Evolutionary conservation across 2,888 invertebrate genomes (phyloP).

Genomic region (Agriopis aurantiaria): DNA sequence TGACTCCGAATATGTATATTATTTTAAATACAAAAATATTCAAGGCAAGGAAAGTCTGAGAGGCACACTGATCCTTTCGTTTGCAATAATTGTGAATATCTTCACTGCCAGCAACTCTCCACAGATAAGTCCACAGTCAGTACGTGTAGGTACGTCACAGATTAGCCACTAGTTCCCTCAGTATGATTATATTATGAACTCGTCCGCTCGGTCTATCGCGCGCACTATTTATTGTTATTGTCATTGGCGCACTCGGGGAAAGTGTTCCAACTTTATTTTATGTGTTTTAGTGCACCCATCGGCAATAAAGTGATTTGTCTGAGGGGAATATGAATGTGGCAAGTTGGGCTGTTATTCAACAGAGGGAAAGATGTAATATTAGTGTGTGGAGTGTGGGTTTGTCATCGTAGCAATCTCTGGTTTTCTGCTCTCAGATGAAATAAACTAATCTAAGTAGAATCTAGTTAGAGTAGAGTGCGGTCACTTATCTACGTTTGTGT

Average conservation of each 20-base stretch:
- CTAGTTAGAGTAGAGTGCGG: too few relatives aligned
- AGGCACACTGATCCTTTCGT: too few relatives aligned
- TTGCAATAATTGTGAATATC: too few relatives aligned
- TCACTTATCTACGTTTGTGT: too few relatives aligned
- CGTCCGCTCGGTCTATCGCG: slow-evolving; percentile 38
- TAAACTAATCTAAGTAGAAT: too few relatives aligned
- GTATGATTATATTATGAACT: slow-evolving; percentile 43
- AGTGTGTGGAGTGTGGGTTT: background rate
- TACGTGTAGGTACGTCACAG: background rate
- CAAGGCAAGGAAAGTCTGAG: too few relatives aligned
- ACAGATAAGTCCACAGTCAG: too few relatives aligned
- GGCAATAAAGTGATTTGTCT: slow-evolving; percentile 76
- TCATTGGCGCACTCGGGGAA: slow-evolving; percentile 68
- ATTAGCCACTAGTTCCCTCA: background rate
- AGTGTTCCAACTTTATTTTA: slow-evolving; percentile 65
- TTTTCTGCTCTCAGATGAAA: background rate
- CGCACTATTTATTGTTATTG: slow-evolving; percentile 78
- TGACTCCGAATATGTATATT: too few relatives aligned
- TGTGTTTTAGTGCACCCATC: slow-evolving; percentile 70
- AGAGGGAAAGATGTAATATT: slow-evolving; percentile 6
- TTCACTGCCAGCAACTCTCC: too few relatives aligned
- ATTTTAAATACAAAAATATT: too few relatives aligned
- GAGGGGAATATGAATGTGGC: slow-evolving; percentile 50
- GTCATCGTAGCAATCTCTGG: background rate
- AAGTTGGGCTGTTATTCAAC: slow-evolving; percentile 44